These are phyloP conservation scores for Neosilurus hyrtlii DNA, from an alignment of 2,797 vertebrate species.

Conservation along the genomic window DNA sequence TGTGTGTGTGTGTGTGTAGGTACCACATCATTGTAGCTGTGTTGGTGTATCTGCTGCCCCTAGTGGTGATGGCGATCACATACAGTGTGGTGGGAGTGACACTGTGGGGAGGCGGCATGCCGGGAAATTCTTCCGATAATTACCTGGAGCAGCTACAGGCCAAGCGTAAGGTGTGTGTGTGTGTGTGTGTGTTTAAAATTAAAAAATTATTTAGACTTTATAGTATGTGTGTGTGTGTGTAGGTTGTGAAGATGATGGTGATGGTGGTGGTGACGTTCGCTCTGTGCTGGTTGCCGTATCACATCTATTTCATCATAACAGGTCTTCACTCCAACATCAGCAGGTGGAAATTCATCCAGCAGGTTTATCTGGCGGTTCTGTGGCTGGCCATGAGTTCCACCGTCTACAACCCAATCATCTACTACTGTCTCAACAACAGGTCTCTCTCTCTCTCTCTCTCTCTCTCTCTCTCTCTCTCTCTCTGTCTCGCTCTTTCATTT, in stretches of 20 bases:
- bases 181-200: constrained; percentile 8
- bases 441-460: constrained; percentile 51
- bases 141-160: constrained; percentile 67
- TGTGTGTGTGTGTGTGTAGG: constrained; percentile 58
- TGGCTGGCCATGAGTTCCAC: constrained; percentile 87
- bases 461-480: neutral
- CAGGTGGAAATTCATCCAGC: constrained; percentile 80
- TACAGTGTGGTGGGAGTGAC: constrained; percentile 72
- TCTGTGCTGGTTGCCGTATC: constrained; percentile 79
- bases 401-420: constrained; percentile 88
- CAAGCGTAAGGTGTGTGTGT: constrained; percentile 73
- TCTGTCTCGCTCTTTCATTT: neutral
- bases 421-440: constrained; percentile 86
- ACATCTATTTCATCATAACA: constrained; percentile 76
- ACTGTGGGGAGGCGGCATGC: constrained; percentile 68
- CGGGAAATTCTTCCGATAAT: constrained; percentile 61
- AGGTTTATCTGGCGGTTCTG: constrained; percentile 82
- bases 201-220: neutral
- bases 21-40: constrained; percentile 72
- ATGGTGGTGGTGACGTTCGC: constrained; percentile 77
- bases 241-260: constrained; percentile 75
- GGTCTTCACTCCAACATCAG: constrained; percentile 53
- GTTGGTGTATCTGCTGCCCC: constrained; percentile 75
- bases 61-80: constrained; percentile 72
- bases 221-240: constrained; percentile 17